These are phyloP conservation scores for Ypsolopha scabrella DNA, from an alignment of 2,888 invertebrate genomes.

Conservation along the genomic window DNA sequence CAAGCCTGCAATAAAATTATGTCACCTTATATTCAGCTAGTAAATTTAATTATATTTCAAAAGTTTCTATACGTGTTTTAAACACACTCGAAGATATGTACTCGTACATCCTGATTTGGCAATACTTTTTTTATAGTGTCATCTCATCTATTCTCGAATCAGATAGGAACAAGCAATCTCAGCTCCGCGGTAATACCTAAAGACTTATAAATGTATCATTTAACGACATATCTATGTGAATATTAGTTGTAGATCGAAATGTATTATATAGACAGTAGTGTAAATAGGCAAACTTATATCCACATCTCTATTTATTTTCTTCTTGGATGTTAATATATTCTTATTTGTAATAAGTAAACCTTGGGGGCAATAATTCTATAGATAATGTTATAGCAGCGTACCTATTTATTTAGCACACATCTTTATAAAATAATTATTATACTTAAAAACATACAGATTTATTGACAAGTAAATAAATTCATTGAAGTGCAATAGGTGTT, in stretches of 20 bases:
- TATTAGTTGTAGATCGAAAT: conserved; percentile 43
- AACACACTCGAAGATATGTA: no score
- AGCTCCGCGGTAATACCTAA: not conserved
- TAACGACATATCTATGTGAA: conserved; percentile 63
- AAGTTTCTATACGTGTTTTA: no score
- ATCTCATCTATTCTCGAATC: not conserved
- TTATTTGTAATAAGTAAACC: conserved; percentile 11
- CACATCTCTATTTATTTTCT: conserved; percentile 21
- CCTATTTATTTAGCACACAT: conserved; percentile 20
- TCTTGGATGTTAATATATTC: conserved; percentile 17
- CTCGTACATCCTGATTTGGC: no score
- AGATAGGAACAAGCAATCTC: not conserved
- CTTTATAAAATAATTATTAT: no score
- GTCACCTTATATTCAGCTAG: no score
- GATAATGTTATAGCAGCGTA: conserved; percentile 19
- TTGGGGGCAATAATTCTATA: conserved; percentile 55
- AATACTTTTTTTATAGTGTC: no score
- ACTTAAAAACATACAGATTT: no score
- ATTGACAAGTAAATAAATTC: no score
- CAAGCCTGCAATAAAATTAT: no score
- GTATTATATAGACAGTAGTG: conserved; percentile 61
- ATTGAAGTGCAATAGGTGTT: no score
- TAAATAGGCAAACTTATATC: conserved; percentile 33
- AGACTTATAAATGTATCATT: conserved; percentile 51
- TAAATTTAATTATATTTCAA: no score